These are phyloP conservation scores for Heliocidaris tuberculata DNA, from an alignment of 35 echinoderm and acorn worm species.

Conservation along the genomic window DNA sequence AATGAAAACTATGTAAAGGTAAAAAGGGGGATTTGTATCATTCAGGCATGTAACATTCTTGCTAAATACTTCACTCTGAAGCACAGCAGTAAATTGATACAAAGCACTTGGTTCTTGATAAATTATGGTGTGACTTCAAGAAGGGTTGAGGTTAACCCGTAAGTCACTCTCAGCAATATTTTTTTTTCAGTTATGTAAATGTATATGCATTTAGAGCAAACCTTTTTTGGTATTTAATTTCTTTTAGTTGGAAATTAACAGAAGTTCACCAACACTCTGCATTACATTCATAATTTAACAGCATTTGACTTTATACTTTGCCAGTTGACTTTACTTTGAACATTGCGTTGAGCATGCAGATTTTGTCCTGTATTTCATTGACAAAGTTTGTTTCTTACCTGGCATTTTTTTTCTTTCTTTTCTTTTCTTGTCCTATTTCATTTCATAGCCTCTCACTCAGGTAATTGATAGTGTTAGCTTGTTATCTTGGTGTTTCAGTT, in stretches of 20 bases:
- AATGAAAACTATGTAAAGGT: too few species aligned
- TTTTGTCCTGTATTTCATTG: not conserved
- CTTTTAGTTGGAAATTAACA: not conserved
- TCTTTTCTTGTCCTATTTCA: not conserved
- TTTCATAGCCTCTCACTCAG: conserved; percentile 7
- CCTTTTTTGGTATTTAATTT: not conserved
- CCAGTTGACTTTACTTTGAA: too few species aligned
- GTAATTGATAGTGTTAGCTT: not conserved
- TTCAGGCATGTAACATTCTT: too few species aligned
- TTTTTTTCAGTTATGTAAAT: too few species aligned
- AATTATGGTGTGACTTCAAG: too few species aligned
- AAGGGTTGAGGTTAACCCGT: too few species aligned
- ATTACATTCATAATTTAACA: not conserved
- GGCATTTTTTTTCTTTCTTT: not conserved
- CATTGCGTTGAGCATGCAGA: not conserved
- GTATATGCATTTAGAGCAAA: not conserved
- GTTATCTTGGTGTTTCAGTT: not conserved
- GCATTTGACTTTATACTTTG: not conserved
- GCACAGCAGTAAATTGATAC: too few species aligned
- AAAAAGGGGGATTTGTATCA: too few species aligned
- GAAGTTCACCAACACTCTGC: not conserved
- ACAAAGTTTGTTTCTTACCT: not conserved
- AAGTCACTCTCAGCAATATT: too few species aligned
- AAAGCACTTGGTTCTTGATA: too few species aligned
- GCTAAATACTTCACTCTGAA: too few species aligned